Evolutionary conservation across 2,888 invertebrate genomes (phyloP).

Genomic region (Phaedon cochleariae): DNA sequence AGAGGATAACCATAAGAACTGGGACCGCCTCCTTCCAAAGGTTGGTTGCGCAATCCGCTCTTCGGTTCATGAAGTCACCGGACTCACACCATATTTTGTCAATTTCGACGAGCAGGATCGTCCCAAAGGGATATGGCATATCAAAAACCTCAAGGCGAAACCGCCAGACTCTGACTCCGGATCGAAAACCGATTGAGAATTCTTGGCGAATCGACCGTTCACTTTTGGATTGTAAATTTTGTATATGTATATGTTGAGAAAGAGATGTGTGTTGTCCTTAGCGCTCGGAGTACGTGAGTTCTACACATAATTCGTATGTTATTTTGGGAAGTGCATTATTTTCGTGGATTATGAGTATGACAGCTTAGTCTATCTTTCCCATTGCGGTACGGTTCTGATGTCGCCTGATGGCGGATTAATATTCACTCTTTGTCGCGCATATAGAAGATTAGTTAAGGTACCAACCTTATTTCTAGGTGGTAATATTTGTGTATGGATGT

Average conservation of each 20-base stretch:
- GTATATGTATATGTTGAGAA: too few species aligned
- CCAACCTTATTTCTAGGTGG: not conserved
- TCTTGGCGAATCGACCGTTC: not conserved
- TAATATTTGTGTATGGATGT: not conserved
- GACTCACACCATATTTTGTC: conserved; percentile 19
- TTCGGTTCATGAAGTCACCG: conserved; percentile 18
- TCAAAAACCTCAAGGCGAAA: conserved; percentile 20
- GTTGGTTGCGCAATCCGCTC: conserved; percentile 24
- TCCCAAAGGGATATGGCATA: conserved; percentile 25
- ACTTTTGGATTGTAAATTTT: not conserved
- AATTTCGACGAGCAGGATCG: conserved; percentile 17
- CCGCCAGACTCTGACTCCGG: not conserved
- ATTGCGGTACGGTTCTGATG: not conserved
- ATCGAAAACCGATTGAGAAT: not conserved
- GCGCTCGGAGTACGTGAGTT: too few species aligned
- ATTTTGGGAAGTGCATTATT: too few species aligned
- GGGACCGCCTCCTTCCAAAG: conserved; percentile 15
- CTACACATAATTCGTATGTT: too few species aligned
- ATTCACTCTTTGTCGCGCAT: not conserved
- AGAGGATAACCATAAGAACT: conserved; percentile 19
- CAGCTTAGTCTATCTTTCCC: not conserved
- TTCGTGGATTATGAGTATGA: too few species aligned
- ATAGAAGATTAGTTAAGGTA: not conserved
- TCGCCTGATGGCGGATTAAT: too few species aligned
- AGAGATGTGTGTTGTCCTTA: too few species aligned